Evolutionary conservation across 1,140 invertebrate genomes (phyloP).

Genomic region (Coboldia fuscipes): DNA sequence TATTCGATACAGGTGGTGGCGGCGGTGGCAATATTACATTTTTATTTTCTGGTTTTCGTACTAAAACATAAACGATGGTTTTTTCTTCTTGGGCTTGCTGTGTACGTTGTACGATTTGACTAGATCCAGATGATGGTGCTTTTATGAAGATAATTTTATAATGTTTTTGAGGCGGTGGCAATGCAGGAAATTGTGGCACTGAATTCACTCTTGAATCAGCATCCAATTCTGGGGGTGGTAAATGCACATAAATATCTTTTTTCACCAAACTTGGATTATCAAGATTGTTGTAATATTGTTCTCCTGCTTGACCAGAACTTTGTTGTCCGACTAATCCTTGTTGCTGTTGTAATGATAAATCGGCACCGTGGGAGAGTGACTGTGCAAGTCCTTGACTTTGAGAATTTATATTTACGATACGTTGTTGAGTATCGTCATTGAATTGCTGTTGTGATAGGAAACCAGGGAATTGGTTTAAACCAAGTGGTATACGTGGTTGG

Average conservation of each 20-base stretch:
- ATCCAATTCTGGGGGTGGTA: constrained; percentile 29
- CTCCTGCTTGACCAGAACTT: too few species aligned
- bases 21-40: constrained; percentile 57
- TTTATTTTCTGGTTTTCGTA: constrained; percentile 45
- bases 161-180: constrained; percentile 40
- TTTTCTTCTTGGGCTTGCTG: constrained; percentile 39
- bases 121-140: constrained; percentile 43
- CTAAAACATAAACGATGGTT: constrained; percentile 59
- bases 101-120: constrained; percentile 31
- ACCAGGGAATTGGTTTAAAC: too few species aligned
- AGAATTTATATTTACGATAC: too few species aligned
- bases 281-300: too few species aligned
- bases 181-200: constrained; percentile 7
- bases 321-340: too few species aligned
- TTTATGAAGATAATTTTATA: constrained; percentile 72
- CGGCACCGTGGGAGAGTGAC: too few species aligned
- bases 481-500: too few species aligned
- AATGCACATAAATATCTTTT: constrained; percentile 27
- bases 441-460: too few species aligned
- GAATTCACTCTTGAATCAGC: constrained; percentile 6
- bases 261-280: too few species aligned
- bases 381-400: too few species aligned
- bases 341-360: too few species aligned
- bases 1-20: constrained; percentile 24
- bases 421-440: too few species aligned